These are phyloP conservation scores for Nomada flava DNA, from an alignment of 2,888 invertebrate species.

Conservation along the genomic window DNA sequence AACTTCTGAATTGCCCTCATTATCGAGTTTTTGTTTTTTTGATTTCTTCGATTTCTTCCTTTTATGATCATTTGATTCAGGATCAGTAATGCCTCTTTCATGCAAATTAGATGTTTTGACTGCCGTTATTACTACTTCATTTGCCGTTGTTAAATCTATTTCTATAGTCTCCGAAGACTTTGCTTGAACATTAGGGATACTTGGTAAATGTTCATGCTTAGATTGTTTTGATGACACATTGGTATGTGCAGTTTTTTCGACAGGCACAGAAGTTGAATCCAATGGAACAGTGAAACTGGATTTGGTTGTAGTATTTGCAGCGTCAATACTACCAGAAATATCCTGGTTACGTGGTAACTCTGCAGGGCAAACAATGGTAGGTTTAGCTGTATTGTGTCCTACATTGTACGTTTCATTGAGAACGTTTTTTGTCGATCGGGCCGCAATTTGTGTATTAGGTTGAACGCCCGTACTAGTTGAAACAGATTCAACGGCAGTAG, in stretches of 20 bases:
- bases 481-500: neutral
- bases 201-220: neutral
- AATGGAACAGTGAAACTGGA: neutral
- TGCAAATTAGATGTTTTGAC: neutral
- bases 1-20: neutral
- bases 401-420: neutral
- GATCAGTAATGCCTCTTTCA: neutral
- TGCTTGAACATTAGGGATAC: neutral
- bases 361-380: neutral
- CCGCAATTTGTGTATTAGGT: neutral
- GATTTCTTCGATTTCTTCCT: slow-evolving; percentile 27
- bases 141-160: neutral
- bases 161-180: neutral
- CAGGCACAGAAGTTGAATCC: neutral
- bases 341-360: neutral
- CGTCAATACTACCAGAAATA: neutral
- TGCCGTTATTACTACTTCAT: neutral
- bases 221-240: neutral
- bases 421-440: neutral
- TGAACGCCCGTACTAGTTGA: neutral
- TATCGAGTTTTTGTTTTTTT: slow-evolving; percentile 11
- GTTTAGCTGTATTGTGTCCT: neutral
- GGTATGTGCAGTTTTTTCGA: neutral
- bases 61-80: neutral
- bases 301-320: neutral